Conservation (phyloP, 2,797 vertebrate species). For the Ciconia nigra region DNA sequence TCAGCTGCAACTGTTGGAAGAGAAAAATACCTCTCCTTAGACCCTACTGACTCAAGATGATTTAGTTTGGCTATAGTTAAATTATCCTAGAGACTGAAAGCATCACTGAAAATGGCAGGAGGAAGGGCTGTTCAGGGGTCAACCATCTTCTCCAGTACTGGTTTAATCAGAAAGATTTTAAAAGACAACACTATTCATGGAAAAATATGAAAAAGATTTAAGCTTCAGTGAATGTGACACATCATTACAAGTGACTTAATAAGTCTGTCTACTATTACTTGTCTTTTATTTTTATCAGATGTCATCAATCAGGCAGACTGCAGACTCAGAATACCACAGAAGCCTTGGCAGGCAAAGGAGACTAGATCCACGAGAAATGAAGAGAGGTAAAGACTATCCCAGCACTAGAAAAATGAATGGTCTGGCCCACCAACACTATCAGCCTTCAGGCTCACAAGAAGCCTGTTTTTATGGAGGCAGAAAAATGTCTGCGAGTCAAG, state of each 20-base stretch:
- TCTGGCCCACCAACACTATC: not conserved
- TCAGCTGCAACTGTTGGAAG: not conserved
- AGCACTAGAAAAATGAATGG: not conserved
- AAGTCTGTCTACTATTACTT: not conserved
- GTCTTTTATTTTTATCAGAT: constrained; percentile 3
- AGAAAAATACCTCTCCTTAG: not conserved
- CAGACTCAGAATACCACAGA: not conserved
- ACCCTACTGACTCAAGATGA: not conserved
- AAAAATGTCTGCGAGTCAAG: not conserved
- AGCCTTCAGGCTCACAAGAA: not conserved
- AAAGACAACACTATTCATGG: not conserved
- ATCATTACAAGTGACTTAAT: not conserved
- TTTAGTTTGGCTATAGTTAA: not conserved
- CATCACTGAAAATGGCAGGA: not conserved
- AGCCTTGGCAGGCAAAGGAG: not conserved
- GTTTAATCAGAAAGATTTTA: not conserved
- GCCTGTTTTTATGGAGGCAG: not conserved
- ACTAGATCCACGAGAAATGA: not conserved
- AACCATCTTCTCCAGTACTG: not conserved
- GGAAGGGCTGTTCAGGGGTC: not conserved
- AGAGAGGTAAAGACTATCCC: not conserved
- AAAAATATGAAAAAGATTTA: not conserved
- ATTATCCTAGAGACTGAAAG: not conserved
- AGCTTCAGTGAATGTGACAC: not conserved
- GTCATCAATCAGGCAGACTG: not conserved